Evolutionary conservation across 2,888 invertebrate genomes (phyloP), one percentile per base, ranked within the genome.

Genomic region (Myopa tessellatipennis): DNA sequence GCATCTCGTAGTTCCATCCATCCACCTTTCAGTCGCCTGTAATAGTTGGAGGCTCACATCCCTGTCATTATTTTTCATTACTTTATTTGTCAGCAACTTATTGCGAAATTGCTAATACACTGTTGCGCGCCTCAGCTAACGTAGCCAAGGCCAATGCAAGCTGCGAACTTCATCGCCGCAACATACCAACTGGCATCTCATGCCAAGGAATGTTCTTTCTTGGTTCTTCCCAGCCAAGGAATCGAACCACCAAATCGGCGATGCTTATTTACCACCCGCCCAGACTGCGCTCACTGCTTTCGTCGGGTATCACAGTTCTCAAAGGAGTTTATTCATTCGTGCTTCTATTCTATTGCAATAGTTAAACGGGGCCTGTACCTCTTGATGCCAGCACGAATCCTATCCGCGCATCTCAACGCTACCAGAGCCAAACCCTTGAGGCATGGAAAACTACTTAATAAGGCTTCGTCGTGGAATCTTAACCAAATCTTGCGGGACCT

Each of bases 21-120:
- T 74, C 16, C 50, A 34, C 34, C 73, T 74, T 16, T n/a, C 65
- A 52, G 50, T 55, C 60, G 58, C 72, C 40, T 16, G 18, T n/a
- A 8, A 50, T 14, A 14, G 8, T 50, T 3, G 10, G 14, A 65
- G 18, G 50, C 55, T 16, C 34, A 14, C 58, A 14, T 58, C 55
- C 26, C 26, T 63, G 55, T 75, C 75, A 75, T 75, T 75, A 75
- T 75, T 75, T 75, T 75, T 75, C 75, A 75, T 75, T 68, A 60
- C 75, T 75, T 75, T 75, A 68, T 75, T 75, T 68, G 68, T 45
- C 26, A 61, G 69, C 68, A 68, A 69, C 75, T 75, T 68, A 69
- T 75, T 45, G 69, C 50, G 50, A 75, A 75, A 75, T 68, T 75
- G 68, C 60, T 36, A 14, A 38, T 36, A 65, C 8, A 34, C 50